Evolutionary conservation across 2,113 vertebrate genomes (phyloP).

Genomic region (Emydura subglobosa): DNA sequence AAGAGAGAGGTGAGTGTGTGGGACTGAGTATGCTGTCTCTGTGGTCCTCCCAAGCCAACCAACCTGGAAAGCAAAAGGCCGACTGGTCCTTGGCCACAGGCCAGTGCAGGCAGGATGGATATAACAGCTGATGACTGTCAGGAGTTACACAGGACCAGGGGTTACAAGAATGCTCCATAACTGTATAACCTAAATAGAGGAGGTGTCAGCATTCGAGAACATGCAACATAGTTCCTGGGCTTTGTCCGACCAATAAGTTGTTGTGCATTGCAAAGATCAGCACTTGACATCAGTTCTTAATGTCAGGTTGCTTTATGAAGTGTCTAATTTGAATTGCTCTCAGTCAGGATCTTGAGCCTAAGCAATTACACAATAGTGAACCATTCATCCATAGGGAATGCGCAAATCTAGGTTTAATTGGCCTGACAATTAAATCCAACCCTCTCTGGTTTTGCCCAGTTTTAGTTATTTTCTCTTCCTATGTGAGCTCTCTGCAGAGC

Average conservation of each 20-base stretch:
- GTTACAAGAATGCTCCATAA: background rate
- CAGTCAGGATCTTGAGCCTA: slow-evolving; percentile 28
- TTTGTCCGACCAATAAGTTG: background rate
- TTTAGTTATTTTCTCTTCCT: slow-evolving; percentile 32
- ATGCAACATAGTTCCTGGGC: background rate
- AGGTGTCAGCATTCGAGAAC: background rate
- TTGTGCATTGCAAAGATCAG: background rate
- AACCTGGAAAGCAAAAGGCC: background rate
- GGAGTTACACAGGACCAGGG: background rate
- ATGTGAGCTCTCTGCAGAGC: slow-evolving; percentile 36
- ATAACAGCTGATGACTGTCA: background rate
- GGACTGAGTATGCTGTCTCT: background rate
- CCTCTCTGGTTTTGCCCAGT: slow-evolving; percentile 67
- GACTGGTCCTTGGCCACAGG: background rate
- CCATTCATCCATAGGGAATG: slow-evolving; percentile 62
- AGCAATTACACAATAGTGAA: slow-evolving; percentile 66
- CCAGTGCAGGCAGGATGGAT: background rate
- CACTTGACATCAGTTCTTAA: background rate
- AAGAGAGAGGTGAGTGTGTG: background rate
- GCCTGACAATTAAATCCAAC: slow-evolving; percentile 63
- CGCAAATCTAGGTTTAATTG: slow-evolving; percentile 65
- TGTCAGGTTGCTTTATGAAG: slow-evolving; percentile 54
- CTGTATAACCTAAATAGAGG: background rate
- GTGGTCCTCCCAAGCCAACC: background rate
- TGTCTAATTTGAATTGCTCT: slow-evolving; percentile 68